These are phyloP conservation scores for Galbula dea DNA, from an alignment of 2,113 vertebrate genomes.

Conservation along the genomic window DNA sequence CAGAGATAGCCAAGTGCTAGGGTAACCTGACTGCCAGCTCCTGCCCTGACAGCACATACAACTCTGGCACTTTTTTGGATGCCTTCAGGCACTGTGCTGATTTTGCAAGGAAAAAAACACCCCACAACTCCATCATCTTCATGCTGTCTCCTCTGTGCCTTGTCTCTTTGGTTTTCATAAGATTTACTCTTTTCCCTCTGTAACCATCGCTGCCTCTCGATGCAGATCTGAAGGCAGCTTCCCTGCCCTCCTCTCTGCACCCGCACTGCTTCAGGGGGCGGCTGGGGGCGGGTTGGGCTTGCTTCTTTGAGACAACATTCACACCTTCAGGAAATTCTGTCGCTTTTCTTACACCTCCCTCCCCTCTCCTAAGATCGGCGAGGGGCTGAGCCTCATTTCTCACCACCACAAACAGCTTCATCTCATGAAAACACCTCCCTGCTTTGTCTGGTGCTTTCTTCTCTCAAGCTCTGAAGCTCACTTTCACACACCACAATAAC, in stretches of 20 bases:
- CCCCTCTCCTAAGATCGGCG: background rate
- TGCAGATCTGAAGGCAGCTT: background rate
- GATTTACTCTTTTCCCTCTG: background rate
- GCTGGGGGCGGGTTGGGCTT: background rate
- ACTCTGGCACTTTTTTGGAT: background rate
- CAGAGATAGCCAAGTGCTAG: background rate
- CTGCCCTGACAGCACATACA: accelerated
- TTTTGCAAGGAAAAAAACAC: too few relatives aligned
- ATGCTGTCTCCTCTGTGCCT: background rate
- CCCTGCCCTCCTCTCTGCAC: background rate
- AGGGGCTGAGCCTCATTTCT: background rate
- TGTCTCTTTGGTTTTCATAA: background rate
- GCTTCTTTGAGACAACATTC: background rate
- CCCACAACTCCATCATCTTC: background rate
- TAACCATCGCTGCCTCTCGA: background rate
- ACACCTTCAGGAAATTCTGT: background rate
- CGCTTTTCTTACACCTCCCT: background rate
- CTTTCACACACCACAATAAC: background rate
- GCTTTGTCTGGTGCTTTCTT: background rate
- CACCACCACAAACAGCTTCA: background rate
- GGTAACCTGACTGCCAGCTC: background rate
- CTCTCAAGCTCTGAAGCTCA: background rate
- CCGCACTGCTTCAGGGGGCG: background rate
- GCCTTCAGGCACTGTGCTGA: background rate
- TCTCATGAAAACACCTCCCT: background rate